Evolutionary conservation across 2,113 vertebrate species (phyloP), one percentile per base, ranked within the genome.

Genomic region (Girardinichthys multiradiatus): DNA sequence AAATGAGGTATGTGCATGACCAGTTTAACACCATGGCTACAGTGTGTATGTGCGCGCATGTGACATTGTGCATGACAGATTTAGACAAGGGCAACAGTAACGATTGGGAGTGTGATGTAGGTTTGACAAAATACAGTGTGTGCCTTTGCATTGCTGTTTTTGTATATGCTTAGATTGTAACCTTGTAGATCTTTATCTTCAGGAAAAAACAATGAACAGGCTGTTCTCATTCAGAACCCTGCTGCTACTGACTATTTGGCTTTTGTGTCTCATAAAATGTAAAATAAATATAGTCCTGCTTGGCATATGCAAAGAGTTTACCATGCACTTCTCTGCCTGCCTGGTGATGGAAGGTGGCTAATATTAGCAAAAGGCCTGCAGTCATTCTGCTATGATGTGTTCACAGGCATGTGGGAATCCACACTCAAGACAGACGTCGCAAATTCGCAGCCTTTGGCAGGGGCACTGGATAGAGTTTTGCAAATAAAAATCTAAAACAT

Each of bases 341-440:
- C 24, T 54, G 19, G 19, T 54, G 48, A 54, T 24, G 24, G 48
- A 72, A 80, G 80, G 76, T 72, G 59, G 83, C 84, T 91, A 87
- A 89, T 86, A 83, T 90, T 90, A 91, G 90, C 79, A 51, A 64
- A 79, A 68, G 77, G 82, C 83, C 79, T 80, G 79, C 62, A 85
- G 82, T 87, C 68, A 83, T 58, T 64, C 71, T 87, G 62, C 77
- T 57, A 51, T 59, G 72, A 74, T 85, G 73, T 76, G 54, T 74
- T 68, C 75, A 69, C 10, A 33, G 70, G 64, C 70, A 77, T 24
- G 26, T 76, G 19, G 65, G 81, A 59, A 59, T 68, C 51, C 74
- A 72, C 81, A 61, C 72, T 37, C 42, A 45, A 45, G 31, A n/a
- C n/a, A 82, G 64, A 79, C 86, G 78, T 78, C 75, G 60, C 82